Evolutionary conservation across 2,797 vertebrate genomes (phyloP).

Genomic region (Neopelma chrysocephalum): DNA sequence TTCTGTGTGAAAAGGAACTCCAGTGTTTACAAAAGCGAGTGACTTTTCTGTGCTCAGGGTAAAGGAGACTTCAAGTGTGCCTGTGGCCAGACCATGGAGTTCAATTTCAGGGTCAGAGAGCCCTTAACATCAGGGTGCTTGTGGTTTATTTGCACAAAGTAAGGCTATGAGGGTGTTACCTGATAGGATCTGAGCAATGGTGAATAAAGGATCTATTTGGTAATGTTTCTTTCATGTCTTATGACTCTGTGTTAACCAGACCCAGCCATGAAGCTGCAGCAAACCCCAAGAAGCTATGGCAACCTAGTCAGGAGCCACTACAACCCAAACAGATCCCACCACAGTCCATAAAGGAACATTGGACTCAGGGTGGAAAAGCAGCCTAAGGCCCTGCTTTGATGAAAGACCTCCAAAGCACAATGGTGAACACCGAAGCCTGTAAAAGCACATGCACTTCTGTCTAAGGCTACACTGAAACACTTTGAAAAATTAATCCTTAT

Average conservation of each 20-base stretch:
- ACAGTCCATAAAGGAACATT: background rate
- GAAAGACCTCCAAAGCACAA: background rate
- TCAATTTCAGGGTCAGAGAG: accelerated
- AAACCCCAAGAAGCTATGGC: background rate
- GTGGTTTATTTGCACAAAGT: background rate
- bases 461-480: background rate
- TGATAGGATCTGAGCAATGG: background rate
- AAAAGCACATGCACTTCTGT: background rate
- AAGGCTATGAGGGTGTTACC: background rate
- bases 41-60: background rate
- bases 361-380: background rate
- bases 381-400: background rate
- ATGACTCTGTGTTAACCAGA: background rate
- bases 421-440: background rate
- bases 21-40: background rate
- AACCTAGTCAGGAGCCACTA: background rate
- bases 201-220: background rate
- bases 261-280: background rate
- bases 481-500: background rate
- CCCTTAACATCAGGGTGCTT: background rate
- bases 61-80: background rate
- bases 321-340: background rate
- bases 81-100: background rate
- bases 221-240: background rate
- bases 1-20: background rate